These are phyloP conservation scores for Lepidocyrtoides sp. DNA, from an alignment of 2,888 invertebrate species.

Conservation along the genomic window DNA sequence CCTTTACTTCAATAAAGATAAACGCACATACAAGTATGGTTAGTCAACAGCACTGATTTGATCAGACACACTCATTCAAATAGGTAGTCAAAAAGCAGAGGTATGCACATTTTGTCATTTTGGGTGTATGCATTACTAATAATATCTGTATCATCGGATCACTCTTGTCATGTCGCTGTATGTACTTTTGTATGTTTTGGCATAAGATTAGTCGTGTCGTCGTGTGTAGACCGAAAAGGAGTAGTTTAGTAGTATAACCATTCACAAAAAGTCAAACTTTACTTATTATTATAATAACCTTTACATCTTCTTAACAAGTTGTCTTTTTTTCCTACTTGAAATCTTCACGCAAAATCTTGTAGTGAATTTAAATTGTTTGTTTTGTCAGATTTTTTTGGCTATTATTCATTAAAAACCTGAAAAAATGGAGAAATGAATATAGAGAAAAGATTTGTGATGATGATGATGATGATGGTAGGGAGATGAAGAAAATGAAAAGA, in stretches of 20 bases:
- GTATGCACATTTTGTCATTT: constrained; percentile 52
- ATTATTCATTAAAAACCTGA: constrained; percentile 48
- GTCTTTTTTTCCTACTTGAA: constrained; percentile 31
- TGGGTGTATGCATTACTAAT: constrained; percentile 59
- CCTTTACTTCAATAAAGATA: constrained; percentile 43
- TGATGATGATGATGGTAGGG: neutral
- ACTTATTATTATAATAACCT: neutral
- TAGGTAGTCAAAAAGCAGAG: constrained; percentile 28
- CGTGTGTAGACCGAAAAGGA: constrained; percentile 48
- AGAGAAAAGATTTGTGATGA: neutral
- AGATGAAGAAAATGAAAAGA: constrained; percentile 4
- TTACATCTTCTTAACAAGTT: constrained; percentile 65
- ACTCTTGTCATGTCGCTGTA: neutral
- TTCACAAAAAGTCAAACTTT: neutral
- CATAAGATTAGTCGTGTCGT: neutral
- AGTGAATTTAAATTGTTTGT: constrained; percentile 54
- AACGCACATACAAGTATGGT: constrained; percentile 48
- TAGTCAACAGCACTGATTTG: constrained; percentile 37
- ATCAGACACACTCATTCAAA: constrained; percentile 36
- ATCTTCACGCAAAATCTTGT: constrained; percentile 56
- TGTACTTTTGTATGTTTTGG: neutral
- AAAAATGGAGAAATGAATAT: constrained; percentile 24
- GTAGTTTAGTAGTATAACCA: neutral
- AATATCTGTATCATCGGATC: constrained; percentile 59
- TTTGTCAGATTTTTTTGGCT: constrained; percentile 54